Conservation (phyloP, 2,797 vertebrate genomes). For the Coreius guichenoti region DNA sequence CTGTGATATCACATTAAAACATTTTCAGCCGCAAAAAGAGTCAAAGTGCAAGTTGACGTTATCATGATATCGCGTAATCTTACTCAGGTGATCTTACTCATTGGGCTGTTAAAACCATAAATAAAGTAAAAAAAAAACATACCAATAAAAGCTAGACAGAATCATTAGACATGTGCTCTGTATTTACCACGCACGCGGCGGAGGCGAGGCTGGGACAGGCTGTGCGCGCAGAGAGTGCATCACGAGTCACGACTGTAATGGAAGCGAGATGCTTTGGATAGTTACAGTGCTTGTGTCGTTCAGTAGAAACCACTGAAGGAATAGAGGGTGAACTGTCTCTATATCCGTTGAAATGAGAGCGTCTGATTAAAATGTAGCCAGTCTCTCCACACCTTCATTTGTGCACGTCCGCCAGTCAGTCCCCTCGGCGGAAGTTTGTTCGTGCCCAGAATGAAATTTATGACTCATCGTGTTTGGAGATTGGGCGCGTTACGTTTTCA, state of each 20-base stretch:
- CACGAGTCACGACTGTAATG: not conserved
- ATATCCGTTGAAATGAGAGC: not conserved
- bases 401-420: not conserved
- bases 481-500: not conserved
- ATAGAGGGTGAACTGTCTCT: not conserved
- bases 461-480: not conserved
- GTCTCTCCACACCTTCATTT: not conserved
- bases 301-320: not conserved
- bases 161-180: no score
- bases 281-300: not conserved
- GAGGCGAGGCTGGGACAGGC: not conserved
- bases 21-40: not conserved
- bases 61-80: not conserved
- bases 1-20: not conserved
- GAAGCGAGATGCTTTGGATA: not conserved
- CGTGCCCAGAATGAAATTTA: not conserved
- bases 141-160: not conserved
- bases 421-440: not conserved
- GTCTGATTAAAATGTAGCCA: not conserved
- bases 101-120: not conserved
- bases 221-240: not conserved
- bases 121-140: not conserved
- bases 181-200: conserved; percentile 31
- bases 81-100: not conserved
- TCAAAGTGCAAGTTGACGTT: not conserved